These are phyloP conservation scores for Platycercus adscitus DNA, from an alignment of 2,113 vertebrate species.

Conservation along the genomic window DNA sequence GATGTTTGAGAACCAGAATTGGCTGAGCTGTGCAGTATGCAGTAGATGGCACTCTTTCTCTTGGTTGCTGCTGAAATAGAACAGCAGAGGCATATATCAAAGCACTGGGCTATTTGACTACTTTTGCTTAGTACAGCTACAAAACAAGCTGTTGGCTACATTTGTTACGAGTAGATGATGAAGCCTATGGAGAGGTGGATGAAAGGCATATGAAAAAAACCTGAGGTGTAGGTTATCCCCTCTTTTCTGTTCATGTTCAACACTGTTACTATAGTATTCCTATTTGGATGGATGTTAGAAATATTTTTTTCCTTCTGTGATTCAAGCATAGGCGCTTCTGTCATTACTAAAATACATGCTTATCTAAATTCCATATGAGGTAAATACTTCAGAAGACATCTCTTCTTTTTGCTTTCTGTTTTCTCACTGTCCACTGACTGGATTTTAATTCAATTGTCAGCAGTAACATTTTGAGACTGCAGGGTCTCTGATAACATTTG, in stretches of 20 bases:
- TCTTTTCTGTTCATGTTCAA: background rate
- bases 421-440: background rate
- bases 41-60: slow-evolving; percentile 62
- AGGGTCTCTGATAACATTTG: background rate
- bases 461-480: background rate
- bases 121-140: background rate
- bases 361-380: background rate
- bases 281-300: background rate
- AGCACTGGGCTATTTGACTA: background rate
- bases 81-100: background rate
- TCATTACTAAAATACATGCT: background rate
- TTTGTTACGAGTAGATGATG: background rate
- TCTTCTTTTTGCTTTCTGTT: background rate
- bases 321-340: background rate
- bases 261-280: background rate
- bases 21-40: background rate
- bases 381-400: background rate
- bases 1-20: background rate
- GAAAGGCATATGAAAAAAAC: background rate
- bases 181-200: background rate
- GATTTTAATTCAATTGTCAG: background rate
- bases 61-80: background rate
- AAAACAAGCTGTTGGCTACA: background rate
- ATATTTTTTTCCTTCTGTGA: background rate
- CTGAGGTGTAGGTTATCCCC: background rate